Percentiles rank a stretch among this genome's conserved stretches.
Evolutionary conservation across 2,888 invertebrate species (phyloP).

Genomic region (Anthophora plumipes): DNA sequence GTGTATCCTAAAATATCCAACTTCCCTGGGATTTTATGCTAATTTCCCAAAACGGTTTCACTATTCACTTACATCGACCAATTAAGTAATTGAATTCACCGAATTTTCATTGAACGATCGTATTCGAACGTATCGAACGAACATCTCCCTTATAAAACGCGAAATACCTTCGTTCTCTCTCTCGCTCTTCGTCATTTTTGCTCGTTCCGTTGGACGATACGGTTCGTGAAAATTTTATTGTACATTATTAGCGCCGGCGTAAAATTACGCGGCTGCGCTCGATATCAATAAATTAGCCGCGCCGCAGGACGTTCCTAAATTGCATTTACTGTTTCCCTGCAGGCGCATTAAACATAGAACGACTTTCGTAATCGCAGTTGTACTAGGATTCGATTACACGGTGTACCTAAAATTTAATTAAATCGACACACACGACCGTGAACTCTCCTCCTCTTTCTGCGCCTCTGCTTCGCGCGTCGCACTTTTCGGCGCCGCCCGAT

Average conservation of each 20-base stretch:
- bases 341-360: conserved; percentile 63
- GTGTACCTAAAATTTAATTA: conserved; percentile 53
- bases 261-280: conserved; percentile 47
- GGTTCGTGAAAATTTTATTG: conserved; percentile 41
- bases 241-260: conserved; percentile 41
- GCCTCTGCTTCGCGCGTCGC: not conserved
- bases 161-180: not conserved
- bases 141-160: not conserved
- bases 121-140: not conserved
- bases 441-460: not conserved
- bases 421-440: conserved; percentile 33
- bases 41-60: not conserved
- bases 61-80: not conserved
- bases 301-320: conserved; percentile 57
- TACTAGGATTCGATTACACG: conserved; percentile 60
- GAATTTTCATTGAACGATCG: not conserved
- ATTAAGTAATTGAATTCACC: not conserved
- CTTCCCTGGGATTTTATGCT: not conserved
- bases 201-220: not conserved
- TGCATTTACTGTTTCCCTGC: conserved; percentile 61
- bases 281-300: conserved; percentile 62
- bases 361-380: conserved; percentile 58
- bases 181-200: not conserved
- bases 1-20: no score
- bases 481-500: conserved; percentile 26